phyloP scores from a whole-genome alignment of 2,113 vertebrate species.

The Saguinus imperator region DNA sequence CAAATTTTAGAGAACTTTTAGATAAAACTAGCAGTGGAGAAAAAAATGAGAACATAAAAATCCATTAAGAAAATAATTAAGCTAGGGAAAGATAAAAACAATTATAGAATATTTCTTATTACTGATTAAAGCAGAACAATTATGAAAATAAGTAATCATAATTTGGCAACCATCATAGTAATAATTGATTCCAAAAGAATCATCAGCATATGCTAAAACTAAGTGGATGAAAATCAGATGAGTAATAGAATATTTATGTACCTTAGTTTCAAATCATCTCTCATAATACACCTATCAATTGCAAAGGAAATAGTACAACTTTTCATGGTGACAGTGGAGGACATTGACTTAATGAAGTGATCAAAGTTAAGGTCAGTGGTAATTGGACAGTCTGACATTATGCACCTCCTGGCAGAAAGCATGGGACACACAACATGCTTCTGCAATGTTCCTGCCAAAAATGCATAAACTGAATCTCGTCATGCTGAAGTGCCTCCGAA shows the following conservation, averaged over 20 bases:
- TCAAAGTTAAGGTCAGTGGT: not conserved
- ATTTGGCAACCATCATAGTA: not conserved
- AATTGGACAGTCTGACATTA: not conserved
- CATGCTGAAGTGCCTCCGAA: not conserved
- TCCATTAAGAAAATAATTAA: constrained; percentile 44
- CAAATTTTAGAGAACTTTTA: constrained; percentile 29
- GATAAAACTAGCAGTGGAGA: not conserved
- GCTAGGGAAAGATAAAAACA: constrained; percentile 14
- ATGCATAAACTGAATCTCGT: not conserved
- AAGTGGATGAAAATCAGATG: not conserved
- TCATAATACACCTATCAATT: not conserved
- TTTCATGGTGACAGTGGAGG: not conserved
- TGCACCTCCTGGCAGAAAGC: accelerated
- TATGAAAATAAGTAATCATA: not conserved
- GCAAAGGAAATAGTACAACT: not conserved
- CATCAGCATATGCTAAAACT: not conserved
- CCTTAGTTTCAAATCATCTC: not conserved
- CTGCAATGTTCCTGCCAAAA: not conserved
- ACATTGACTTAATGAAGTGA: not conserved
- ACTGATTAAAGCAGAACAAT: constrained; percentile 33
- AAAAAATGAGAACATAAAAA: constrained; percentile 11
- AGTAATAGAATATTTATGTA: not conserved
- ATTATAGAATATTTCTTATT: not conserved
- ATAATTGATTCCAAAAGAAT: constrained; percentile 25
- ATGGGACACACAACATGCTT: not conserved